These are phyloP conservation scores for Prunella strophiata DNA, from an alignment of 2,797 vertebrate species.

Conservation along the genomic window DNA sequence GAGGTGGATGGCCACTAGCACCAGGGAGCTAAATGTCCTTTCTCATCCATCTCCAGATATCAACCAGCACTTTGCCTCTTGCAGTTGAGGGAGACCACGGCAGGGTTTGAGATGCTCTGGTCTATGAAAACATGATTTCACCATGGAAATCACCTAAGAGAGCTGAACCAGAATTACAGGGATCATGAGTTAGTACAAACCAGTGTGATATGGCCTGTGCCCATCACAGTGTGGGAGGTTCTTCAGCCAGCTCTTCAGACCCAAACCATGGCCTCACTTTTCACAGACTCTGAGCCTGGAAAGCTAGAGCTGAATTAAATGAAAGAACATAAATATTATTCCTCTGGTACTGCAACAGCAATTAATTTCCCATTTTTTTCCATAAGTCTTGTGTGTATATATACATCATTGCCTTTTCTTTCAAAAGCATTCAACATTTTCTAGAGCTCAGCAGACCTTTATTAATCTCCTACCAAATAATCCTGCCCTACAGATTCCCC, in stretches of 20 bases:
- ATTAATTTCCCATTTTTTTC: neutral
- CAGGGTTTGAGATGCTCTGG: neutral
- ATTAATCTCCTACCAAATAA: neutral
- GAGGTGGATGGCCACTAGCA: neutral
- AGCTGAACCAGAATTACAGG: neutral
- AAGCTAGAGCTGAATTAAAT: neutral
- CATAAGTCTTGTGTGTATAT: neutral
- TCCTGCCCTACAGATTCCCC: neutral
- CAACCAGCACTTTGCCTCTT: neutral
- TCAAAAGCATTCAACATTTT: neutral
- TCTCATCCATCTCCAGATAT: neutral
- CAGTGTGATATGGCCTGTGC: neutral
- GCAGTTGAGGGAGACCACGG: accelerated
- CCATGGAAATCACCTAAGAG: neutral
- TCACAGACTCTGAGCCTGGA: neutral
- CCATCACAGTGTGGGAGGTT: accelerated
- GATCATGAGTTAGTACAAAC: neutral
- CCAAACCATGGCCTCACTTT: neutral
- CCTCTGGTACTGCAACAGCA: neutral
- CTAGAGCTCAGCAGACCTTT: neutral
- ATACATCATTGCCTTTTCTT: neutral
- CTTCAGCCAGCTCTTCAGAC: neutral
- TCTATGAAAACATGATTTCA: neutral
- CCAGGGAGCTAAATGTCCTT: accelerated
- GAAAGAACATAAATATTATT: neutral